Percentiles rank a stretch among this genome's conserved stretches.
Conservation (phyloP, 2,797 vertebrate species). For the Eulemur mongoz region DNA sequence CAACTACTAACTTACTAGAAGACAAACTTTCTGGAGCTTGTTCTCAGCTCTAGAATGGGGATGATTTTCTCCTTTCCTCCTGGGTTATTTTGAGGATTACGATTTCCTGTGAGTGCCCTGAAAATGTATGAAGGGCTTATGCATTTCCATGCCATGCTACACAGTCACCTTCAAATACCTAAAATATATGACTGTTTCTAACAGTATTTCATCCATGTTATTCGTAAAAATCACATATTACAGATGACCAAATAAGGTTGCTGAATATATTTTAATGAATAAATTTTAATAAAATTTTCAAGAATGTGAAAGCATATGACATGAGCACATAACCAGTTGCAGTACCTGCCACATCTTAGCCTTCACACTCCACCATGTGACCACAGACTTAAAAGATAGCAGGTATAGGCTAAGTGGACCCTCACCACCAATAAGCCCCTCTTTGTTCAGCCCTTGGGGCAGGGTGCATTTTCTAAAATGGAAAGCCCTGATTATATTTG, state of each 20-base stretch:
- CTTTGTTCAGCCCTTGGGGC: background rate
- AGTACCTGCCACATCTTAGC: background rate
- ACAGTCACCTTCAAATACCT: background rate
- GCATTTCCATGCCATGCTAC: background rate
- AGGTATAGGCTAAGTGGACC: background rate
- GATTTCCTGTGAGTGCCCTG: background rate
- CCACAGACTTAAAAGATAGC: background rate
- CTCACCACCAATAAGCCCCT: background rate
- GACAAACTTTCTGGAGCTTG: background rate
- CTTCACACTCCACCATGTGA: no score
- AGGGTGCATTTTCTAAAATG: background rate
- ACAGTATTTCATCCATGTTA: background rate
- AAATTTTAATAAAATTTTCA: background rate
- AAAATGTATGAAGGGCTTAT: conserved; percentile 29
- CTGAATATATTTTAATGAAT: background rate
- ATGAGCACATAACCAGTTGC: background rate
- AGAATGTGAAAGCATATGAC: background rate
- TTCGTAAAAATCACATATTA: background rate
- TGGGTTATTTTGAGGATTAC: background rate
- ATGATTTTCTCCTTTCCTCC: background rate
- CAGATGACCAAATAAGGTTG: background rate
- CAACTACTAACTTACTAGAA: background rate
- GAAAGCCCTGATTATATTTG: background rate
- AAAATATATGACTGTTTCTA: background rate
- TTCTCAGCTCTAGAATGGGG: background rate